phyloP scores from a whole-genome alignment of 2,888 invertebrate genomes.

The Ophion ventricosus region DNA sequence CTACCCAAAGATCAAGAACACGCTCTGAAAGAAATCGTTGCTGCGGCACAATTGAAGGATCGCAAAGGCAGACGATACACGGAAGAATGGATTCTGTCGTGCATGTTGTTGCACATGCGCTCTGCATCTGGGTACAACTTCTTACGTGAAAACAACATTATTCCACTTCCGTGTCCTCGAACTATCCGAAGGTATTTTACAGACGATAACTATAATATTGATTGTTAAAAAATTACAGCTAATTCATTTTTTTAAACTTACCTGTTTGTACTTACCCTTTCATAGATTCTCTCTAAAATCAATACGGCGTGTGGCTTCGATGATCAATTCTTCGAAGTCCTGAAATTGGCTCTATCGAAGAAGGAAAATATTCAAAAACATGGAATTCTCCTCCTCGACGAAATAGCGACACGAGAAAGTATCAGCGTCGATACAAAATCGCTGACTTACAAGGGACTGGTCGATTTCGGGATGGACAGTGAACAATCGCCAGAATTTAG shows the following conservation, averaged over 20 bases:
- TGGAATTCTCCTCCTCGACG: constrained; percentile 55
- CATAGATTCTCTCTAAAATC: constrained; percentile 19
- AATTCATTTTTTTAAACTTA: background rate
- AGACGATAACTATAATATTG: background rate
- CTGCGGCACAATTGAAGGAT: constrained; percentile 12
- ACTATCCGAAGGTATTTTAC: background rate
- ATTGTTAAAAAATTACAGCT: background rate
- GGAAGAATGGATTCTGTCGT: constrained; percentile 60
- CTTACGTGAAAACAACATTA: constrained; percentile 29
- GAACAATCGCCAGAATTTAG: constrained; percentile 19
- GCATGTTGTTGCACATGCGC: constrained; percentile 61
- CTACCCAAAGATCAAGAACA: constrained; percentile 9
- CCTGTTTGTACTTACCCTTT: background rate
- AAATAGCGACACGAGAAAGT: constrained; percentile 60
- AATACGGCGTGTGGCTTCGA: constrained; percentile 61
- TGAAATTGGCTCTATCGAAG: constrained; percentile 38
- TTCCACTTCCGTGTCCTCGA: constrained; percentile 37
- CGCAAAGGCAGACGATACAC: constrained; percentile 44
- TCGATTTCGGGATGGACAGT: constrained; percentile 52
- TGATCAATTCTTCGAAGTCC: constrained; percentile 47
- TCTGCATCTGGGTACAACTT: constrained; percentile 58
- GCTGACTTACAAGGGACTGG: constrained; percentile 46
- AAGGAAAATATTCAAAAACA: constrained; percentile 55
- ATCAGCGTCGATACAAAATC: constrained; percentile 47
- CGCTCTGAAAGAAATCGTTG: constrained; percentile 33